A percentile compares a stretch with the other conserved stretches of the same genome.
These are phyloP conservation scores for Sebastes vulpes DNA, from an alignment of 2,797 vertebrate genomes.

Conservation along the genomic window DNA sequence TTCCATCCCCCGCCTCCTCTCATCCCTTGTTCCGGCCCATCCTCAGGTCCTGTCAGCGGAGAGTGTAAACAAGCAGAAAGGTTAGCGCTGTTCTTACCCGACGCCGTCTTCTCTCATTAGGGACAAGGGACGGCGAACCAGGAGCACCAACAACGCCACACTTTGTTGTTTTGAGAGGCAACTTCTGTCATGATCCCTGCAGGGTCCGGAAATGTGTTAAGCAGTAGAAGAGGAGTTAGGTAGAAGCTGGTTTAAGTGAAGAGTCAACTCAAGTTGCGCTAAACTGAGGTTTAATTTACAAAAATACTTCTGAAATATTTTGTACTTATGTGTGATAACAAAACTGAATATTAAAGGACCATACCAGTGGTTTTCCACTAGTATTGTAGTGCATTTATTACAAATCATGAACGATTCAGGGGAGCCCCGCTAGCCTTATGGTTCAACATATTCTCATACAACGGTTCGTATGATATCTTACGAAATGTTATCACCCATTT, in stretches of 20 bases:
- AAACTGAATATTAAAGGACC: neutral
- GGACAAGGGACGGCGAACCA: constrained; percentile 63
- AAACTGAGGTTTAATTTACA: neutral
- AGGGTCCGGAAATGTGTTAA: neutral
- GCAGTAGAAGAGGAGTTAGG: neutral
- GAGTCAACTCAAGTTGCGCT: neutral
- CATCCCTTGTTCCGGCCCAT: constrained; percentile 60
- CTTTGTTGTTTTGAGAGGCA: constrained; percentile 54
- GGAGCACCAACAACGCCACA: constrained; percentile 35
- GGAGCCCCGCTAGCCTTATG: too few relatives aligned
- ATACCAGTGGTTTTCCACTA: neutral
- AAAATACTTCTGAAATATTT: too few relatives aligned
- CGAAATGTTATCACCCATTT: too few relatives aligned
- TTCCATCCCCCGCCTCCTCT: constrained; percentile 52
- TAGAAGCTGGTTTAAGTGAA: neutral
- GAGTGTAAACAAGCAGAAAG: constrained; percentile 87
- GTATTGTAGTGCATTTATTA: neutral
- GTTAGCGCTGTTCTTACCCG: constrained; percentile 77
- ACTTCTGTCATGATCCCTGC: neutral
- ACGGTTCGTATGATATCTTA: too few relatives aligned
- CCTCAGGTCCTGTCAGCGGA: constrained; percentile 75
- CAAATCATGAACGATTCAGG: too few relatives aligned
- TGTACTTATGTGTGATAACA: neutral
- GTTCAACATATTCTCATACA: too few relatives aligned
- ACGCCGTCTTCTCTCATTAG: constrained; percentile 75